phyloP scores from a whole-genome alignment of 1,140 invertebrate species.

The Dermatophagoides farinae region DNA sequence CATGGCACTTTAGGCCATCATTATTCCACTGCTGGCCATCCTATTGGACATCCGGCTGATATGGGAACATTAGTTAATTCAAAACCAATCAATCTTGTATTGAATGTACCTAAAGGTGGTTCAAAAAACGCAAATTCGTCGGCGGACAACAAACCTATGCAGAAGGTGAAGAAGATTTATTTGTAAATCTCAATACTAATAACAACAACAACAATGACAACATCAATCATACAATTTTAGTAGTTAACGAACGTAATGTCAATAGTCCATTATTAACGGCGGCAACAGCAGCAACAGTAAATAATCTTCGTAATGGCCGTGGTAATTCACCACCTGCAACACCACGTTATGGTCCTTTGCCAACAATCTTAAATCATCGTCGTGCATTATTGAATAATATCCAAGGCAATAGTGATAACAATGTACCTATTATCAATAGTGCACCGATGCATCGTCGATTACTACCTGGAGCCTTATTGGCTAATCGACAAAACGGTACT shows the following conservation, averaged over 20 bases:
- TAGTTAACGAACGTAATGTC: no score
- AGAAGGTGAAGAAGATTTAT: conserved; percentile 24
- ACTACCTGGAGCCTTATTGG: background rate
- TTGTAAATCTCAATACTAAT: conserved; percentile 17
- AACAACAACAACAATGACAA: background rate
- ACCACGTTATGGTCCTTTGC: conserved; percentile 1
- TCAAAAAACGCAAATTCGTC: conserved; percentile 24
- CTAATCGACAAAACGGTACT: no score
- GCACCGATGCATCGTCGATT: conserved; percentile 3
- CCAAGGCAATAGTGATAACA: background rate
- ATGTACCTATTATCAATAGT: background rate
- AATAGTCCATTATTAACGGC: no score
- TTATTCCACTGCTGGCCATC: background rate
- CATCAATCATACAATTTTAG: background rate
- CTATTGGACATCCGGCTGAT: background rate
- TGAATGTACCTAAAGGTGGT: conserved; percentile 42
- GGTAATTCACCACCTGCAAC: background rate
- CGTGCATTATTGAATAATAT: background rate
- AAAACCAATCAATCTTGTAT: conserved; percentile 47
- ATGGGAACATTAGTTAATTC: conserved; percentile 27
- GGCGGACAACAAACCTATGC: conserved; percentile 22
- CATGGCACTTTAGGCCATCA: background rate
- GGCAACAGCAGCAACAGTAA: background rate
- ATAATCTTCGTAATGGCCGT: background rate
- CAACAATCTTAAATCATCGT: background rate